Conservation (phyloP, 2,888 invertebrate genomes). For the Peribatodes rhomboidaria region DNA sequence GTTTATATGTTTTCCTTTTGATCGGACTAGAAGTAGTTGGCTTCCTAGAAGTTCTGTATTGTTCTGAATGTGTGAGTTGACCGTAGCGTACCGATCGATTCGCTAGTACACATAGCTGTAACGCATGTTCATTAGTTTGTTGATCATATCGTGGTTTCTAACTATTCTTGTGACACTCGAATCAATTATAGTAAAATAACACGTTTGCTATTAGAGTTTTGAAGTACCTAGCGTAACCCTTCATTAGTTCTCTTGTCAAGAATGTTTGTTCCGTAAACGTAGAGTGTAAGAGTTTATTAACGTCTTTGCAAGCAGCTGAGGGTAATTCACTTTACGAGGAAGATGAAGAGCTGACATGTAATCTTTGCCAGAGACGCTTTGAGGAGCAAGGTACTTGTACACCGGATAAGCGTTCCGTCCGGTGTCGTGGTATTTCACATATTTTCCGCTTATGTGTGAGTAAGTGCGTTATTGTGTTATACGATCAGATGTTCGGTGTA, state of each 20-base stretch:
- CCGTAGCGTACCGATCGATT: conserved; percentile 49
- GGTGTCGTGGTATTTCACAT: conserved; percentile 78
- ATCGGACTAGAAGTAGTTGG: conserved; percentile 40
- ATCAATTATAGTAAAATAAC: conserved; percentile 36
- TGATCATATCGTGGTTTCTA: conserved; percentile 52
- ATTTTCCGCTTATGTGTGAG: conserved; percentile 85
- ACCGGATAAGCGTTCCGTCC: conserved; percentile 73
- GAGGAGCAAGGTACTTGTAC: conserved; percentile 90
- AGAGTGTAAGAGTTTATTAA: conserved; percentile 83
- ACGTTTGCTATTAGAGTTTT: conserved; percentile 36
- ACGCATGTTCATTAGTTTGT: conserved; percentile 59
- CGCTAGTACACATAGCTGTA: conserved; percentile 55
- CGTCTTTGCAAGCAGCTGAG: conserved; percentile 89
- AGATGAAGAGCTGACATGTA: conserved; percentile 90
- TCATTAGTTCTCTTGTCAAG: conserved; percentile 43
- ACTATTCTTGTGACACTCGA: conserved; percentile 41
- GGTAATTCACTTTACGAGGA: conserved; percentile 88
- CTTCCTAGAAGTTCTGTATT: conserved; percentile 42
- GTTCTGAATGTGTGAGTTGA: conserved; percentile 44
- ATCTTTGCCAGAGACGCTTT: conserved; percentile 92
- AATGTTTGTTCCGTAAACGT: conserved; percentile 55
- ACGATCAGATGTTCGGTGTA: conserved; percentile 62
- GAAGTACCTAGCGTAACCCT: conserved; percentile 35
- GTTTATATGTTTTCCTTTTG: conserved; percentile 42
- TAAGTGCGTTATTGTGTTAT: conserved; percentile 85